Base-by-base conservation (phyloP, 2,888 invertebrate species). In the Bimastos eiseni region DNA sequence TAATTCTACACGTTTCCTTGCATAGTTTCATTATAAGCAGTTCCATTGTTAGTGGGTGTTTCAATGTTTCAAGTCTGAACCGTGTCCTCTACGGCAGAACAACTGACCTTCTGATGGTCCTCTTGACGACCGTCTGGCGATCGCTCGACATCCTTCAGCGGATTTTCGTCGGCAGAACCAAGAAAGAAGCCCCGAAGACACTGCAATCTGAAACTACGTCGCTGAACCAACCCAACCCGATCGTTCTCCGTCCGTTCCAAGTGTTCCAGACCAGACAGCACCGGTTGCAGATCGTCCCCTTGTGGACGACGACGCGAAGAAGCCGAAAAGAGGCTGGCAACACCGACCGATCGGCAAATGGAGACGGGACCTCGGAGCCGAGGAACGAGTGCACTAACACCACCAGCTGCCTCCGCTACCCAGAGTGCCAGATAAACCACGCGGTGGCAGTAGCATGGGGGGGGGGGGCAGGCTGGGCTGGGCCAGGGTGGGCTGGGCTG, bases 71-170 rank as follows among this genome's bases (percentile, higher is more conserved):
- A 49, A 21, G 24, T 3, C 21, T 24, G 49, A 24, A 24, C 49
- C 1, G 11, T n/a, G 11, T n/a, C 70, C 70, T 11, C 70, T 70
- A 36, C 6, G 86, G 36, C 1, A 17, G 37, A 0, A 34, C 4
- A 36, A 36, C 90, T 90, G 33, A 89, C 91, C 90, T 91, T 70
- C 90, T 86, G 86, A 91, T 70, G 15, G 91, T 91, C 19, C 91
- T 38, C 41, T 91, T 91, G n/a, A 91, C 91, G 86, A 91, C 88
- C 38, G 89, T 91, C 86, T 86, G 86, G 17, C 86, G 34, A 6
- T 91, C 91, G 88, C 36, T 91, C 36, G 91, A 91, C 91, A 91
- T 91, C 38, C 17, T 89, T 89, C 70, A 83, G 17, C 86, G 34
- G 8, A 21, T 11, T 24, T 24, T 44, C 2, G 21, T 55, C 55